Evolutionary conservation across 2,113 vertebrate species (phyloP).

Genomic region (Clupea harengus): DNA sequence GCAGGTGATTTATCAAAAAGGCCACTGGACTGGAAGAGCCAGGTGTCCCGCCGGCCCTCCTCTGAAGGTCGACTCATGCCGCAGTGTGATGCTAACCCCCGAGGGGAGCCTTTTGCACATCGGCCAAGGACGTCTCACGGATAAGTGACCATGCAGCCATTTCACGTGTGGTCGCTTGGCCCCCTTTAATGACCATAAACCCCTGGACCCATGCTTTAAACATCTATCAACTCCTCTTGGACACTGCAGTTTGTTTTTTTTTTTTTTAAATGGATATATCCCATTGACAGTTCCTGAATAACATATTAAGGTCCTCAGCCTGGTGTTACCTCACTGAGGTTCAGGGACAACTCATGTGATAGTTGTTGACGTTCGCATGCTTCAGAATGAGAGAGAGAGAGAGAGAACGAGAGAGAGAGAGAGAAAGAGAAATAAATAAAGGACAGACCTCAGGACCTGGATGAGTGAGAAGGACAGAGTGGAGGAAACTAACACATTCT

Average conservation of each 20-base stretch:
- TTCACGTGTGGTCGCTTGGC: not conserved
- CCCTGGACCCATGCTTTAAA: not conserved
- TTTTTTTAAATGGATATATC: not conserved
- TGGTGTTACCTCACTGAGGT: not conserved
- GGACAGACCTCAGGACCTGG: too few relatives aligned
- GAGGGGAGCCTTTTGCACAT: not conserved
- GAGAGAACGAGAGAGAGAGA: too few relatives aligned
- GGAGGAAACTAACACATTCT: too few relatives aligned
- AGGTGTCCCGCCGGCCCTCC: not conserved
- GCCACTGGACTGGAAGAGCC: not conserved
- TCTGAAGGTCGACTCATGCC: slow-evolving; percentile 20
- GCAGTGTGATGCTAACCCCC: slow-evolving; percentile 13
- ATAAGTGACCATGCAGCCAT: not conserved
- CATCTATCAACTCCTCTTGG: not conserved
- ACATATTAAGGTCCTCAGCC: not conserved
- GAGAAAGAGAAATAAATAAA: too few relatives aligned
- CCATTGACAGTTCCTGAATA: not conserved
- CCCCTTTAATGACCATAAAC: not conserved
- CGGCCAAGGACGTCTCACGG: slow-evolving; percentile 21
- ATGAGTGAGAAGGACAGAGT: too few relatives aligned
- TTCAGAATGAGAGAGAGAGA: too few relatives aligned
- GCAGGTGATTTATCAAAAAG: slow-evolving; percentile 9
- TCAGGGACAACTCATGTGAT: not conserved
- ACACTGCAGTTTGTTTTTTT: not conserved
- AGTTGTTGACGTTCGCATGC: not conserved